Evolutionary conservation across 1,140 invertebrate species (phyloP).

Genomic region (Cherax quadricarinatus): DNA sequence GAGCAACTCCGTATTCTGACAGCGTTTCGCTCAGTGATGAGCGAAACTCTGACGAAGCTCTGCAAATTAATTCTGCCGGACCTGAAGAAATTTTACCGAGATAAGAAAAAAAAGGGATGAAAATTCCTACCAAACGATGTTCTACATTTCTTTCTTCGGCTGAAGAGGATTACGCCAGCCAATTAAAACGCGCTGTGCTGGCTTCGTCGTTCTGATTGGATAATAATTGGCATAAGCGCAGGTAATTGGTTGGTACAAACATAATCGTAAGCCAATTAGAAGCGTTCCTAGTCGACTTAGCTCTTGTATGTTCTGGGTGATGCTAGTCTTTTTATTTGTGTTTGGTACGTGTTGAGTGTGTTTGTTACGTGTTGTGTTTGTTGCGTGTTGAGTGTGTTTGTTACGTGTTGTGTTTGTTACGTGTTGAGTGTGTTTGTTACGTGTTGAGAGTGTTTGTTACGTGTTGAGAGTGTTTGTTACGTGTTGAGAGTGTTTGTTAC

Average conservation of each 20-base stretch:
- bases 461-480: background rate
- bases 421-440: background rate
- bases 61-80: no score
- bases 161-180: constrained; percentile 42
- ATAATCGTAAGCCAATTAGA: constrained; percentile 68
- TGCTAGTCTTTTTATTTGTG: no score
- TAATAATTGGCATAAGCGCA: constrained; percentile 65
- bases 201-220: constrained; percentile 52
- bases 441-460: background rate
- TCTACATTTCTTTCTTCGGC: background rate
- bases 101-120: background rate
- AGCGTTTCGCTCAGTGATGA: no score
- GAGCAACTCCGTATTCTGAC: no score
- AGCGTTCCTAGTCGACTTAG: constrained; percentile 4
- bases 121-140: background rate
- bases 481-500: background rate
- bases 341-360: no score
- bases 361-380: background rate
- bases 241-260: constrained; percentile 63
- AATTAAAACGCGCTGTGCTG: constrained; percentile 42
- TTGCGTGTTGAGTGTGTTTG: background rate
- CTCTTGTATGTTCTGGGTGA: background rate
- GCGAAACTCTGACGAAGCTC: no score
- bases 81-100: no score
- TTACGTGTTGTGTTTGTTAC: background rate